Evolutionary conservation across 2,888 invertebrate species (phyloP), one percentile per base, ranked within the genome.

Genomic region (Diplolepis rosae): DNA sequence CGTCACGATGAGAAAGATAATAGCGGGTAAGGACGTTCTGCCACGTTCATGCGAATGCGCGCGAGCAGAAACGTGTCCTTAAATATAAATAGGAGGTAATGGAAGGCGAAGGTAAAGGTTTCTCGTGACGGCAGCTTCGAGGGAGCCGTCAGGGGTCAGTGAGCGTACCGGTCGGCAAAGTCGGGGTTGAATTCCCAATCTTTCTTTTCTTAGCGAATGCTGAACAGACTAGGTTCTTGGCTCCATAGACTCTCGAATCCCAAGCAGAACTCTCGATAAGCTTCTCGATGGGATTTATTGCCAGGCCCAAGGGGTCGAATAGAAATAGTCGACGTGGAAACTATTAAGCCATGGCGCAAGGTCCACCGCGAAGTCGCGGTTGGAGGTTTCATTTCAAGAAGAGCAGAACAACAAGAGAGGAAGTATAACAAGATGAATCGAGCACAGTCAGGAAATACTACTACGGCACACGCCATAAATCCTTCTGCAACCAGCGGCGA

Each of bases 231-330:
- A 18, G 70, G 24, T 39, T 65, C 69, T 42, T 51, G 28, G 45
- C 68, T 78, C 74, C n/a, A n/a, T 51, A 67, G 68, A 71, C 74
- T 61, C 74, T 79, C 83, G 80, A 83, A 84, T 83, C 82, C 80
- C 77, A 80, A 80, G 80, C 78, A 82, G n/a, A n/a, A n/a, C 83
- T 80, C 77, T 76, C 73, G 82, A 83, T 83, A 82, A 84, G 75
- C 79, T 77, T 66, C 76, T 79, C 78, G 80, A 74, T 77, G 71
- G 79, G 83, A 86, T 86, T 86, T 85, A 86, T 86, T 82, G 82
- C 79, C 77, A 74, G 78, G 84, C 83, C 83, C 79, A 75, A 72
- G 80, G 80, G 83, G 83, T 83, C 83, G 79, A 78, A 80, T 72
- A 76, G 30, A 15, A 45, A 70, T 66, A 68, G 79, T 77, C 75